Base-by-base conservation (phyloP, 1,140 invertebrate species). In the Parapsyche elsis region DNA sequence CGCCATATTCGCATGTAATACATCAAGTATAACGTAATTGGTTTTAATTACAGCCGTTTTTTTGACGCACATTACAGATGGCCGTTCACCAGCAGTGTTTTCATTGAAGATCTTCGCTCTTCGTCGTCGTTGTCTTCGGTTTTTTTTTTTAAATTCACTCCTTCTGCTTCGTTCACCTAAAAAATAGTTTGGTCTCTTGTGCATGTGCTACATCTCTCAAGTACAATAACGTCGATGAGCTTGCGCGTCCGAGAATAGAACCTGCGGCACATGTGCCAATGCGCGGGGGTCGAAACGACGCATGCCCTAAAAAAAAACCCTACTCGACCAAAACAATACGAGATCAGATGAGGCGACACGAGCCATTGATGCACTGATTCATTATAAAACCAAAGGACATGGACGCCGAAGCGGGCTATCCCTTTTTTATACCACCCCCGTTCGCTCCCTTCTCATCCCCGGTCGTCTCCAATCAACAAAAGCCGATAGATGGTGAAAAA, bases 351-450 rank as follows among this genome's bases (percentile, higher is more conserved):
- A 76, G 21, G 0, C 9, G 74, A 76, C 44, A 75, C 44, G 71
- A 75, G 24, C 19, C 44, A 75, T 49, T 46, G 71, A 75, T 14
- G 46, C n/a, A 24, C 71, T 23, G 21, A 67, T 61, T 61, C 24
- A 38, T 38, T 26, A 16, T 10, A 71, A 38, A 71, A 38, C 30
- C 30, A 71, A n/a, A 38, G 14, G 44, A 67, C 21, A 83, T 83
- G 79, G 82, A 83, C 49, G 78, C 82, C 0, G 80, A 83, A 23
- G 19, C 79, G 9, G 76, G 81, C 30, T 82, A 80, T 76, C 80
- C 82, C 0, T 74, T 83, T 14, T 81, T 77, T 23, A 61, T 80
- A 0, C 80, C 79, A 2, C 73, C 80, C n/a, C 80, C 80, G n/a
- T 83, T 83, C 30, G 59, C 81, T 16, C 77, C 77, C 2, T 79